A percentile compares a stretch with the other conserved stretches of the same genome.
Evolutionary conservation across 1,140 invertebrate species (phyloP).

Genomic region (Ostrea edulis): DNA sequence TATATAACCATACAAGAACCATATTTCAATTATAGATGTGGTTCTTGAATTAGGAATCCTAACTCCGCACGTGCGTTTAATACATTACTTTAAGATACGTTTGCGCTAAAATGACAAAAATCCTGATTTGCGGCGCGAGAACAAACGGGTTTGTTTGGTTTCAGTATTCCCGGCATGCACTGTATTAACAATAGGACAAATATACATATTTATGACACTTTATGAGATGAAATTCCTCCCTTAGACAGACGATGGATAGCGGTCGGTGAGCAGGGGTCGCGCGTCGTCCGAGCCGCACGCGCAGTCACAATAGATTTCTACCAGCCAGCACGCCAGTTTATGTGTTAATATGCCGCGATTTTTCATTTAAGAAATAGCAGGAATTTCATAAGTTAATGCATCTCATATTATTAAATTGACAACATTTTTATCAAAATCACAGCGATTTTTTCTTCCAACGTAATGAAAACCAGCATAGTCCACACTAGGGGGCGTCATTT

Average conservation of each 20-base stretch:
- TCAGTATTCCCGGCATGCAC: constrained; percentile 12
- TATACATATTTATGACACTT: constrained; percentile 32
- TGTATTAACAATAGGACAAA: constrained; percentile 4
- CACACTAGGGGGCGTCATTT: constrained; percentile 32
- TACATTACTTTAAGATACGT: not conserved
- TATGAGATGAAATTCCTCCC: constrained; percentile 7
- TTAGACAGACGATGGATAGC: not conserved
- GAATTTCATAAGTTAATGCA: constrained; percentile 44
- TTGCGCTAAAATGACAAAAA: constrained; percentile 12
- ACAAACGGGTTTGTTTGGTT: constrained; percentile 1
- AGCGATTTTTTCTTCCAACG: constrained; percentile 26
- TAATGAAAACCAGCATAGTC: constrained; percentile 27
- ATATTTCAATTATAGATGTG: constrained; percentile 27
- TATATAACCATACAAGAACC: constrained; percentile 8
- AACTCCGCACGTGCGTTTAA: constrained; percentile 29
- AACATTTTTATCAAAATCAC: constrained; percentile 43
- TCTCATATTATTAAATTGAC: constrained; percentile 32
- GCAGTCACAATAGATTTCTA: constrained; percentile 18
- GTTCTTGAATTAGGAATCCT: not conserved
- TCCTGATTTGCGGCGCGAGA: not conserved
- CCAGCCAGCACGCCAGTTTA: constrained; percentile 2
- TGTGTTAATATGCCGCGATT: constrained; percentile 44
- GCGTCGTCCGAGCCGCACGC: not conserved
- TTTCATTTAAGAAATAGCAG: constrained; percentile 41
- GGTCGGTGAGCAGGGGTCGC: not conserved